Percentiles rank a stretch among this genome's conserved stretches.
These are phyloP conservation scores for Desoria tigrina DNA, from an alignment of 2,888 invertebrate species.

Conservation along the genomic window DNA sequence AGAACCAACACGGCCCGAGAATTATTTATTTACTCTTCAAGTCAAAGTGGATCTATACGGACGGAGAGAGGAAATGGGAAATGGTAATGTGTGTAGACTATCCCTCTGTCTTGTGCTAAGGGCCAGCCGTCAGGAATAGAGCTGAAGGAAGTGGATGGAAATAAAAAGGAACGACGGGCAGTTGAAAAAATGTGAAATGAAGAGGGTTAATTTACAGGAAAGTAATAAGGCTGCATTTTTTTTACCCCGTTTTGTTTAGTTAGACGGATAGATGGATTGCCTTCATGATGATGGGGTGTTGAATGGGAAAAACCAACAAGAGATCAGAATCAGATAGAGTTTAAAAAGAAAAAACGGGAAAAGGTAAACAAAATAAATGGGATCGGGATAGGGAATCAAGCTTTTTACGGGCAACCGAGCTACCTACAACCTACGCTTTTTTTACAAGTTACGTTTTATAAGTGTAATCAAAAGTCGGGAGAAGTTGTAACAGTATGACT, in stretches of 20 bases:
- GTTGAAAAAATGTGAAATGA: slow-evolving; percentile 15
- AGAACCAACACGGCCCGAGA: too few relatives aligned
- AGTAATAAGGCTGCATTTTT: slow-evolving; percentile 26
- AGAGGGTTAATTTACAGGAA: slow-evolving; percentile 29
- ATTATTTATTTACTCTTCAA: too few relatives aligned
- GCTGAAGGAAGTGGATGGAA: slow-evolving; percentile 19
- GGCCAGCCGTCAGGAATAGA: slow-evolving; percentile 12
- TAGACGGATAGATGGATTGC: slow-evolving; percentile 13
- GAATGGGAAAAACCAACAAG: slow-evolving; percentile 42
- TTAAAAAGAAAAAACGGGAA: background rate
- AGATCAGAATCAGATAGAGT: slow-evolving; percentile 28
- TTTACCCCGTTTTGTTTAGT: background rate
- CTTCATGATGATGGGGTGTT: slow-evolving; percentile 41
- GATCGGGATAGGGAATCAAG: background rate
- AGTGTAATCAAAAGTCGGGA: too few relatives aligned
- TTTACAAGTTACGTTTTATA: background rate
- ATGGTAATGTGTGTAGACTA: slow-evolving; percentile 10
- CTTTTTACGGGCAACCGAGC: too few relatives aligned
- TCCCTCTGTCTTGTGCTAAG: too few relatives aligned
- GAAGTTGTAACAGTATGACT: too few relatives aligned
- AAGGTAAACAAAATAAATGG: slow-evolving; percentile 18
- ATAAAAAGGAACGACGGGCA: background rate
- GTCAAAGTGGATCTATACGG: too few relatives aligned
- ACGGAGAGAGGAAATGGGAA: slow-evolving; percentile 11
- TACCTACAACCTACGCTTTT: background rate